These are phyloP conservation scores for Beris chalybata DNA, from an alignment of 2,888 invertebrate genomes.

Conservation along the genomic window DNA sequence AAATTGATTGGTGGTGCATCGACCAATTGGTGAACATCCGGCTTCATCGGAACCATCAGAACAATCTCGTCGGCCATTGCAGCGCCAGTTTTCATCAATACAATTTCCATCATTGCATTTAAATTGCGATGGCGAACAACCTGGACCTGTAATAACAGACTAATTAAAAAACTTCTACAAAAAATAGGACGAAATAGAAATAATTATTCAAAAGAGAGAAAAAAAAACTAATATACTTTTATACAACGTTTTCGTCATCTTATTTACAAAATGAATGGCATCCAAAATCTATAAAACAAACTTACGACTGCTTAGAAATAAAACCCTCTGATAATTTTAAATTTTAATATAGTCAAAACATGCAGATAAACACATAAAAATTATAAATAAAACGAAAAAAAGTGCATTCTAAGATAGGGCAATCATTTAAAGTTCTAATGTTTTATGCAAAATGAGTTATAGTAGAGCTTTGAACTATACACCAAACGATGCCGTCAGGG, in stretches of 20 bases:
- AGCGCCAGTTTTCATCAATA: slow-evolving; percentile 63
- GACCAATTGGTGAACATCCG: slow-evolving; percentile 56
- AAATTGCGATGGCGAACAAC: slow-evolving; percentile 67
- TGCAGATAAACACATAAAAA: background rate
- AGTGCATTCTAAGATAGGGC: too few relatives aligned
- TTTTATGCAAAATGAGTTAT: too few relatives aligned
- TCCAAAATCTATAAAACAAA: slow-evolving; percentile 1
- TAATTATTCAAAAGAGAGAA: background rate
- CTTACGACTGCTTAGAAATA: background rate
- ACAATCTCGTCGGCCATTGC: slow-evolving; percentile 69
- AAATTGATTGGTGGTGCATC: slow-evolving; percentile 51
- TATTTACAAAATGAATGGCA: background rate
- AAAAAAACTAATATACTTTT: background rate
- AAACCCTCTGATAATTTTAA: background rate
- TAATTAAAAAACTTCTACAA: slow-evolving; percentile 1
- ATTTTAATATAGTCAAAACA: background rate
- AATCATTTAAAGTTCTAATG: too few relatives aligned
- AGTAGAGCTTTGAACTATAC: too few relatives aligned
- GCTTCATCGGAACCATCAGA: slow-evolving; percentile 69
- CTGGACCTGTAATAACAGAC: slow-evolving; percentile 51
- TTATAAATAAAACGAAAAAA: too few relatives aligned
- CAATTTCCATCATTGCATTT: slow-evolving; percentile 71
- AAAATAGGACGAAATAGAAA: slow-evolving; percentile 10
- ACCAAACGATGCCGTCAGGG: too few relatives aligned
- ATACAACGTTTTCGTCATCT: background rate